Evolutionary conservation across 2,113 vertebrate species (phyloP).

Genomic region (Agelaius tricolor): DNA sequence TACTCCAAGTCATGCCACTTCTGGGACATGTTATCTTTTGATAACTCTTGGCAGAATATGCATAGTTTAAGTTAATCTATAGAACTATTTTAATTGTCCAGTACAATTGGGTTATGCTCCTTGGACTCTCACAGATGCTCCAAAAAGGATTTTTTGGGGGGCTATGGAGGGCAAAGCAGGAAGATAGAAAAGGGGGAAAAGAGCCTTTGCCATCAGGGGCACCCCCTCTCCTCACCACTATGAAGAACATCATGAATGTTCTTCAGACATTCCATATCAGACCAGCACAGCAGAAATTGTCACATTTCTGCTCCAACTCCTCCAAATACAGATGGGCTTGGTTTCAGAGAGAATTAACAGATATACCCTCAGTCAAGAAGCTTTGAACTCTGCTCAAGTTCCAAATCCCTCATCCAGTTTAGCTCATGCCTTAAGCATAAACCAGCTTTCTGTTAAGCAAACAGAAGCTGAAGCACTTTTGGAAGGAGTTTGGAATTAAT

Average conservation of each 20-base stretch:
- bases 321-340: not conserved
- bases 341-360: not conserved
- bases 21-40: not conserved
- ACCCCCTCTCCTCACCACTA: not conserved
- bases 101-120: not conserved
- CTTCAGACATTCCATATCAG: not conserved
- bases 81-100: not conserved
- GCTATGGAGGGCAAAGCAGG: rapidly evolving
- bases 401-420: not conserved
- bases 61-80: not conserved
- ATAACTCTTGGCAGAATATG: not conserved
- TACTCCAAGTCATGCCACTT: not conserved
- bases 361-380: not conserved
- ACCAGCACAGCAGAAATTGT: not conserved
- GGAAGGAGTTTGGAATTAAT: not conserved
- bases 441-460: not conserved
- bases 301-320: not conserved
- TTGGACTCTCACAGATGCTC: not conserved
- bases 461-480: not conserved
- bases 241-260: not conserved
- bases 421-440: not conserved
- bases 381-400: not conserved
- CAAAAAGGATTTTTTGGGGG: not conserved
- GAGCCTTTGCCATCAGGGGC: not conserved
- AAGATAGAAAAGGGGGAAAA: not conserved